phyloP scores from a whole-genome alignment of 2,797 vertebrate species.

The Molossus alvarezi region DNA sequence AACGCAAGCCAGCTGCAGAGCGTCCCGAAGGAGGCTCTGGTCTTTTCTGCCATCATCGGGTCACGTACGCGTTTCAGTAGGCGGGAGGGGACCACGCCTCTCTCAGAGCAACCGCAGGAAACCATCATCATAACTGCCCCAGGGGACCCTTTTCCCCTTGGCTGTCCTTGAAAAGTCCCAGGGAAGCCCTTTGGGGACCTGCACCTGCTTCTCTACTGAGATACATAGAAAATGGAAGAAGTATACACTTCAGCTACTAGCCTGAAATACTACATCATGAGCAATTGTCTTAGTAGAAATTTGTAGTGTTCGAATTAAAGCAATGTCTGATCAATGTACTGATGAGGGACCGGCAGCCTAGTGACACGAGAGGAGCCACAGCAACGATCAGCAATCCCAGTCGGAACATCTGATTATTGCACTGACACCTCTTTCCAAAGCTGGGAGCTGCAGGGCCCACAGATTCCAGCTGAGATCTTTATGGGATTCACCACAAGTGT shows the following conservation, averaged over 20 bases:
- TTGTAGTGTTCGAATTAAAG: not conserved
- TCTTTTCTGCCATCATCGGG: not conserved
- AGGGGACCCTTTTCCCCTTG: not conserved
- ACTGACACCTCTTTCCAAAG: constrained; percentile 16
- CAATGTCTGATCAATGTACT: not conserved
- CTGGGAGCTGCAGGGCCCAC: constrained; percentile 40
- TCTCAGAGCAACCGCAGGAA: not conserved
- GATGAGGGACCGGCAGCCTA: not conserved
- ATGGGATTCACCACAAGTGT: not conserved
- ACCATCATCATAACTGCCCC: not conserved
- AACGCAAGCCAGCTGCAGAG: not conserved
- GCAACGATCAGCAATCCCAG: not conserved
- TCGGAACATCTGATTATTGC: not conserved
- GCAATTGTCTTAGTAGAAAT: not conserved
- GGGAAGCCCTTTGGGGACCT: not conserved
- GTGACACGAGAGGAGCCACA: not conserved
- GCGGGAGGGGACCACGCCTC: not conserved
- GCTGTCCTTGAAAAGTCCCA: not conserved
- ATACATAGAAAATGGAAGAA: constrained; percentile 54
- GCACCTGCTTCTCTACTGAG: not conserved
- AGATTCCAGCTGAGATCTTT: constrained; percentile 39
- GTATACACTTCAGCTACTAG: not conserved
- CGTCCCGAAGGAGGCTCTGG: not conserved
- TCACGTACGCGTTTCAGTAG: not conserved
- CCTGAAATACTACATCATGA: constrained; percentile 26